Conservation (phyloP, 2,888 invertebrate species). For the Diaphora mendica region DNA sequence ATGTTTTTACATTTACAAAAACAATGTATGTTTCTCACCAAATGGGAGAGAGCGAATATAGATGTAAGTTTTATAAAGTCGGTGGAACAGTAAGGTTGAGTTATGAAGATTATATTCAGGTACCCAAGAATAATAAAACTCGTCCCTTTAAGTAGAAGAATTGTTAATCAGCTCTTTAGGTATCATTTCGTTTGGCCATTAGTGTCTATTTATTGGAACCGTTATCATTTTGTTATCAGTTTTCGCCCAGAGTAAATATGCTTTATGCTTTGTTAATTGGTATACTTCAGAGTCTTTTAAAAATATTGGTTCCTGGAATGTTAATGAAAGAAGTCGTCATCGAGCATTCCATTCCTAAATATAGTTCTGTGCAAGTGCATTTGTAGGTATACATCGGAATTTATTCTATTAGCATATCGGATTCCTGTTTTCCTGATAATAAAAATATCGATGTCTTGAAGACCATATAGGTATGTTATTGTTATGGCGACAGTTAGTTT, state of each 20-base stretch:
- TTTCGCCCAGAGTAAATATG: background rate
- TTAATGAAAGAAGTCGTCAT: background rate
- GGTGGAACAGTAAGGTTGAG: background rate
- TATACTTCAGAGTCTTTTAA: background rate
- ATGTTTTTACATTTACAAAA: too few species aligned
- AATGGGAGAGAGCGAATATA: too few species aligned
- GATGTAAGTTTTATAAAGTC: background rate
- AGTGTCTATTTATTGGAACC: too few species aligned
- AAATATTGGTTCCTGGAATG: background rate
- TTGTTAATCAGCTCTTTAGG: background rate
- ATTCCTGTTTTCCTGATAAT: background rate
- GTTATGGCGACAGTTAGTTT: background rate
- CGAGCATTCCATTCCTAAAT: background rate
- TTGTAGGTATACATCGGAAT: background rate
- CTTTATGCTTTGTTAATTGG: background rate
- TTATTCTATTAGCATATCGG: background rate
- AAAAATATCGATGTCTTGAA: background rate
- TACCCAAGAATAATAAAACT: background rate
- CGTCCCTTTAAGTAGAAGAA: background rate
- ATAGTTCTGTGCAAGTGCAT: background rate
- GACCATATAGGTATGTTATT: background rate
- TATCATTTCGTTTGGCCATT: too few species aligned
- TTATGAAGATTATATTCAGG: background rate
- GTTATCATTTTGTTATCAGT: background rate
- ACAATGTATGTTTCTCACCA: too few species aligned